Percentiles rank a stretch among this genome's conserved stretches.
phyloP scores from a whole-genome alignment of 2,888 invertebrate species.

The Lathronympha strigana region DNA sequence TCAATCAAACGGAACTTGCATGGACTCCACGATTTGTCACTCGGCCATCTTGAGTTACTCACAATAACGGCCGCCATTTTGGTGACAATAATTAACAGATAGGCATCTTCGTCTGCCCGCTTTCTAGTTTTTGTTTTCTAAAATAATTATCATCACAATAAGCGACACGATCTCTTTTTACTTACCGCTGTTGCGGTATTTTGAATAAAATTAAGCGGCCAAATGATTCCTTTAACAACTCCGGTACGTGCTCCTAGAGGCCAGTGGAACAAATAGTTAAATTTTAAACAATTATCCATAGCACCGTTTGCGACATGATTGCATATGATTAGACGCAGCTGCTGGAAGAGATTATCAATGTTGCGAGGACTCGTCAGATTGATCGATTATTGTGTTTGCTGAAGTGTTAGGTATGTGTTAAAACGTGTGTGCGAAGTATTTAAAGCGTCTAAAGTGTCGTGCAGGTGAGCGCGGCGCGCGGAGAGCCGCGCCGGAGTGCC shows the following conservation, averaged over 20 bases:
- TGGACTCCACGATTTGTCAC: constrained; percentile 79
- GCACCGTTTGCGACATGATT: constrained; percentile 46
- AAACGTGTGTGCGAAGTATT: constrained; percentile 62
- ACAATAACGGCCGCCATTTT: constrained; percentile 79
- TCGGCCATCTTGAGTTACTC: constrained; percentile 76
- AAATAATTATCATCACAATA: constrained; percentile 84
- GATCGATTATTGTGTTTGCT: constrained; percentile 29
- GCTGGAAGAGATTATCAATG: constrained; percentile 34
- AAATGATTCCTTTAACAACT: constrained; percentile 69
- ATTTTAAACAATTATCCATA: constrained; percentile 45
- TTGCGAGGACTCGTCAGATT: constrained; percentile 17
- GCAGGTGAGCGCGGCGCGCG: constrained; percentile 51
- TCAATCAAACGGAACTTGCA: constrained; percentile 80
- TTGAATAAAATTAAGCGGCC: constrained; percentile 78
- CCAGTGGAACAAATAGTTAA: constrained; percentile 57
- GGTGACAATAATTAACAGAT: constrained; percentile 84
- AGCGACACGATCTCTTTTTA: constrained; percentile 78
- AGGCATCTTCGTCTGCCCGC: constrained; percentile 75
- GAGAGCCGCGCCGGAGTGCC: constrained; percentile 47
- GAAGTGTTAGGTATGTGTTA: constrained; percentile 31
- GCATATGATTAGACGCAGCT: constrained; percentile 43
- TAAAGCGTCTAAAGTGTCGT: constrained; percentile 65
- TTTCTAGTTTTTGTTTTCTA: constrained; percentile 83
- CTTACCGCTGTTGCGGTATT: constrained; percentile 81
- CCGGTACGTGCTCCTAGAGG: constrained; percentile 66